Base-by-base conservation (phyloP, 2,888 invertebrate species). In the Atherix ibis region DNA sequence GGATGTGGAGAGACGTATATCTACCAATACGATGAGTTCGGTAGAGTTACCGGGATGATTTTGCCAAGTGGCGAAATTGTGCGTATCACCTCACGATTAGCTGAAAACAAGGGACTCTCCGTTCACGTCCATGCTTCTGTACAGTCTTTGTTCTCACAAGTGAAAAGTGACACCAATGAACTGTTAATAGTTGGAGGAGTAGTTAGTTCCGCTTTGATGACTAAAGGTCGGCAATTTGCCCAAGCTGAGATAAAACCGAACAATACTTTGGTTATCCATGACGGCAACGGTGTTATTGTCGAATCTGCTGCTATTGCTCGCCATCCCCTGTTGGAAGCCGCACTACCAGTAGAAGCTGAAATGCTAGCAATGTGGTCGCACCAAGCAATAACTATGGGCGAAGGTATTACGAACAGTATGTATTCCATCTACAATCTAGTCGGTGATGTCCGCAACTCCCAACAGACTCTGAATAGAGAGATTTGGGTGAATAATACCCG, bases 61-160 rank as follows among this genome's bases (percentile, higher is more conserved):
- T 68, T 89, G 54, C 89, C 94, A 17, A 91, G 89, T 43, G 94
- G 94, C 36, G 89, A 92, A 63, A 78, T 79, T 47, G 72, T 89
- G 12, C 74, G 76, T 44, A 71, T 89, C 37, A 70, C 70, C 12
- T 87, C 87, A 1, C 77, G 78, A 41, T 65, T 88, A 40, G 76
- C 82, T 8, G 73, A 76, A 46, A 75, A 75, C 45, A 79, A 82
- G 50, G 82, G 81, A 12, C 64, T 85, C 32, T 74, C 76, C 8
- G 76, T 85, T 0, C 73, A 76, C 31, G 75, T 84, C 8, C 71
- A 73, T 5, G 66, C 70, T 2, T 68, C 67, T 2, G 56, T 67
- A n/a, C 65, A 67, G 41, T 67, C 67, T 10, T 44, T 58, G 56
- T 69, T 49, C 62, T 76, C 40, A 58, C 69, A 45, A 58, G 71